A percentile compares a stretch with the other conserved stretches of the same genome.
phyloP scores from a whole-genome alignment of 1,140 invertebrate genomes.

The Glossosoma conforme region DNA sequence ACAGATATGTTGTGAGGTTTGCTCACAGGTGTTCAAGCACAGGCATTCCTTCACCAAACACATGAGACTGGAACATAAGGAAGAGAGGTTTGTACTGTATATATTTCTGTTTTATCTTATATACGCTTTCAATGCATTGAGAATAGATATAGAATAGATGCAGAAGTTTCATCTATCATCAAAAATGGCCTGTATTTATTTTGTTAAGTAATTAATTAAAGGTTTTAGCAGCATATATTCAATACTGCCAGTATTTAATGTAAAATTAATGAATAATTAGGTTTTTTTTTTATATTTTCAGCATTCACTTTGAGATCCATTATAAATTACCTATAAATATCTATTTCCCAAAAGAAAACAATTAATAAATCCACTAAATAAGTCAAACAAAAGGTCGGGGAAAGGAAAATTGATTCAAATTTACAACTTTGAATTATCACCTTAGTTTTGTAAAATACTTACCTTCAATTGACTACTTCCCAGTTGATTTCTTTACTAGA shows the following conservation, averaged over 20 bases:
- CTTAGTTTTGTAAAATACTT: background rate
- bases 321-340: too few relatives aligned
- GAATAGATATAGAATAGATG: background rate
- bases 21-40: constrained; percentile 10
- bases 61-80: constrained; percentile 13
- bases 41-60: constrained; percentile 10
- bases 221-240: background rate
- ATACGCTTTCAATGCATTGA: background rate
- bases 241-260: background rate
- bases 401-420: too few relatives aligned
- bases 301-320: too few relatives aligned
- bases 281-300: too few relatives aligned
- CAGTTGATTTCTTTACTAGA: background rate
- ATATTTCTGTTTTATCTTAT: background rate
- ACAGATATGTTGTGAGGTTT: constrained; percentile 4
- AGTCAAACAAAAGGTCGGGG: too few relatives aligned
- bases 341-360: too few relatives aligned
- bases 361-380: too few relatives aligned
- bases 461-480: background rate
- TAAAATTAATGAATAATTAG: background rate
- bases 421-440: too few relatives aligned
- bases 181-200: background rate
- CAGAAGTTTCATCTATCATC: background rate
- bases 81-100: constrained; percentile 5
- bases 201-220: background rate